Conservation (phyloP, 2,797 vertebrate species). For the Fistularia tabacaria region DNA sequence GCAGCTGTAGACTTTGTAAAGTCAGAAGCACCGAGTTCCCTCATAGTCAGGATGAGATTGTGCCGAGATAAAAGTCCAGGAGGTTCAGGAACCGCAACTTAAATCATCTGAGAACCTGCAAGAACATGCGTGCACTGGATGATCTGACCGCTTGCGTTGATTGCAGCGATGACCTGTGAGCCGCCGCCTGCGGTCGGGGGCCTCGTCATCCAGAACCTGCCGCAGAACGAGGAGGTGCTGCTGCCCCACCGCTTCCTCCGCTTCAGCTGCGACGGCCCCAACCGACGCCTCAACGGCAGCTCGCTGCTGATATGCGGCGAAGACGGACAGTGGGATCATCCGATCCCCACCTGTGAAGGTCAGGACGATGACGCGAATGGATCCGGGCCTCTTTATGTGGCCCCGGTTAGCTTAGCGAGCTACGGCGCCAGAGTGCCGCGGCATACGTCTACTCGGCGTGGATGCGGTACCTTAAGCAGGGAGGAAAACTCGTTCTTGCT, state of each 20-base stretch:
- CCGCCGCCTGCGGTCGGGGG: background rate
- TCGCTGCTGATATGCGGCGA: slow-evolving; percentile 34
- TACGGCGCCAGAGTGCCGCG: too few relatives aligned
- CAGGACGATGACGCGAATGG: background rate
- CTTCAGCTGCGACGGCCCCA: slow-evolving; percentile 38
- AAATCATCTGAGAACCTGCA: background rate
- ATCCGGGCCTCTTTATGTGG: too few relatives aligned
- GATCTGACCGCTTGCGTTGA: slow-evolving; percentile 3
- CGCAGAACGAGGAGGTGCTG: slow-evolving; percentile 2
- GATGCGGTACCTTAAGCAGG: too few relatives aligned
- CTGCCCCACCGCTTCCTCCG: slow-evolving; percentile 31
- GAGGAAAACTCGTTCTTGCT: too few relatives aligned
- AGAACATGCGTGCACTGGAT: background rate
- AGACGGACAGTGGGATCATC: slow-evolving; percentile 50
- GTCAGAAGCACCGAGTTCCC: too few relatives aligned
- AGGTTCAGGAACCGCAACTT: too few relatives aligned
- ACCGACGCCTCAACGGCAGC: slow-evolving; percentile 32
- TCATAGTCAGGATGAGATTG: too few relatives aligned
- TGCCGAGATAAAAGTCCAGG: too few relatives aligned
- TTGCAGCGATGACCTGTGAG: slow-evolving; percentile 42
- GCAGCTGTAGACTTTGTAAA: too few relatives aligned
- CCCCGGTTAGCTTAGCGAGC: too few relatives aligned
- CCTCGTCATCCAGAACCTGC: slow-evolving; percentile 29
- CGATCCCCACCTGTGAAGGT: slow-evolving; percentile 61
- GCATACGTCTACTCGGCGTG: too few relatives aligned